Evolutionary conservation across 2,888 invertebrate genomes (phyloP).

Genomic region (Lithophane semibrunnea): DNA sequence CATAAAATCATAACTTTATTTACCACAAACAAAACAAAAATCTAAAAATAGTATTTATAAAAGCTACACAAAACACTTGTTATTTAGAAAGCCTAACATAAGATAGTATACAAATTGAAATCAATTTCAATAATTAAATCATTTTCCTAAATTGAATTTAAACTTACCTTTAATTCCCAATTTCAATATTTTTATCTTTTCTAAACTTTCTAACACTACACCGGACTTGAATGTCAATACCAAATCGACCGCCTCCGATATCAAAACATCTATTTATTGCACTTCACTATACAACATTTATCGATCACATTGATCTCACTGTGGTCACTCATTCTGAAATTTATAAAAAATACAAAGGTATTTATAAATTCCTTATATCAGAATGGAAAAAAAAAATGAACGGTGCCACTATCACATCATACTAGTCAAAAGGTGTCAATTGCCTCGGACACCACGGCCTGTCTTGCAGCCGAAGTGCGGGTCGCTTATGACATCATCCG

Average conservation of each 20-base stretch:
- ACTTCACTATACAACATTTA: background rate
- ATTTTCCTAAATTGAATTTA: too few species aligned
- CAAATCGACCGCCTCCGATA: background rate
- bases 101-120: too few species aligned
- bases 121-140: background rate
- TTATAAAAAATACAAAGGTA: constrained; percentile 1
- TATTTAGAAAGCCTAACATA: background rate
- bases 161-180: constrained; percentile 17
- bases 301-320: background rate
- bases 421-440: too few species aligned
- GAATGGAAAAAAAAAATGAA: background rate
- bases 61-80: background rate
- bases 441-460: too few species aligned
- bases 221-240: background rate
- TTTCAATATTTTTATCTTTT: background rate
- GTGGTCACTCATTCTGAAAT: background rate
- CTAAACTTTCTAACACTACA: background rate
- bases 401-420: background rate
- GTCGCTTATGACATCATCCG: too few species aligned
- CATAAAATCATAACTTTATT: background rate
- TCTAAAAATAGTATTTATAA: background rate
- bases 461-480: too few species aligned
- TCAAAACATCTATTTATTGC: constrained; percentile 8
- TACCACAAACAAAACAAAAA: background rate
- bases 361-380: background rate